Conservation (phyloP, 2,888 invertebrate species). For the Creontiades dilutus region DNA sequence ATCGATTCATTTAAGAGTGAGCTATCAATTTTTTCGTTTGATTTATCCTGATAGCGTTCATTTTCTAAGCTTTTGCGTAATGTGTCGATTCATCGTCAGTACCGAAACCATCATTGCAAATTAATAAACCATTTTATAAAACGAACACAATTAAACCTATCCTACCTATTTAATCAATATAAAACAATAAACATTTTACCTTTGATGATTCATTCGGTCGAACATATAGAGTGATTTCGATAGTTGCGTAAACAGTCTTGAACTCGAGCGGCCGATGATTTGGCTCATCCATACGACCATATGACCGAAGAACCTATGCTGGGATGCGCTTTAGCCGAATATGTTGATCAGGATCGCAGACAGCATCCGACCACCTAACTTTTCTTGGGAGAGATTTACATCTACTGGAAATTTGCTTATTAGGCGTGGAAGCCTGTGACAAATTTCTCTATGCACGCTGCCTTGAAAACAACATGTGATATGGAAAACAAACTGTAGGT, state of each 20-base stretch:
- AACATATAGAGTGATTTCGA: neutral
- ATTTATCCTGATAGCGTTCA: too few relatives aligned
- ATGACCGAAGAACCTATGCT: neutral
- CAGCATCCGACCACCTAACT: conserved; percentile 27
- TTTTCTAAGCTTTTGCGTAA: too few relatives aligned
- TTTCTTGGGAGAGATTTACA: conserved; percentile 39
- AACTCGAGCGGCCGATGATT: neutral
- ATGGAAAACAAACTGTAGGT: conserved; percentile 70
- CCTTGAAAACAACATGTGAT: conserved; percentile 8
- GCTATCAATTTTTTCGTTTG: too few relatives aligned
- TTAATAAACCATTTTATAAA: too few relatives aligned
- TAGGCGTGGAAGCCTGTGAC: neutral
- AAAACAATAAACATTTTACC: neutral
- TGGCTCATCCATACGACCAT: conserved; percentile 4
- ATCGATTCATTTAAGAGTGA: too few relatives aligned
- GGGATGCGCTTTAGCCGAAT: neutral
- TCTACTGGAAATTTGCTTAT: conserved; percentile 52
- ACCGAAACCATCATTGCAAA: too few relatives aligned
- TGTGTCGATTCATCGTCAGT: too few relatives aligned
- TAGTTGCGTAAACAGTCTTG: neutral
- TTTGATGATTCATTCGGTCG: conserved; percentile 24
- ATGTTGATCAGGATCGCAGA: conserved; percentile 15
- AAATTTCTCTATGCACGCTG: conserved; percentile 15
- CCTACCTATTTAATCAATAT: too few relatives aligned
- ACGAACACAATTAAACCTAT: too few relatives aligned